These are phyloP conservation scores for Solenodon paradoxus DNA, from an alignment of 2,113 vertebrate species.

Conservation along the genomic window DNA sequence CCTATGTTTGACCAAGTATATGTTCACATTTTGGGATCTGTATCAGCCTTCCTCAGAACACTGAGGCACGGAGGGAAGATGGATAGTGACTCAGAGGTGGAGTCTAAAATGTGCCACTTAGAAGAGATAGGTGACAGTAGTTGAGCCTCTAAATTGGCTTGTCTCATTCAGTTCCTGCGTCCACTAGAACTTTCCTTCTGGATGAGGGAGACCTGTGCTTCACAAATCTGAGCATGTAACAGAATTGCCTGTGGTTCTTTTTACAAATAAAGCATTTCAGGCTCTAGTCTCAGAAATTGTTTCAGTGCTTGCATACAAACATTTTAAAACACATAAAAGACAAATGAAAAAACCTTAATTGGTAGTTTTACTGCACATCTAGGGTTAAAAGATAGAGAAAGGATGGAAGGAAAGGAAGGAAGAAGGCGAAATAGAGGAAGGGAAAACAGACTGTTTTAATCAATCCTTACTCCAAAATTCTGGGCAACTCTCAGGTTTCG, in stretches of 20 bases:
- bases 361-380: neutral
- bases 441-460: neutral
- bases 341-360: neutral
- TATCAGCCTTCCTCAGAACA: neutral
- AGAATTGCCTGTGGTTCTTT: neutral
- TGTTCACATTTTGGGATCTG: neutral
- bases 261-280: slow-evolving; percentile 13
- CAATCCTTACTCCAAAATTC: neutral
- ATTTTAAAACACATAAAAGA: neutral
- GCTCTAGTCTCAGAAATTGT: neutral
- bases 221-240: neutral
- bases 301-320: neutral
- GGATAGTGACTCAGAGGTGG: neutral
- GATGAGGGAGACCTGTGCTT: neutral
- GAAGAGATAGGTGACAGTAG: neutral
- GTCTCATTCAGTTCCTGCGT: neutral
- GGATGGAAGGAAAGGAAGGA: neutral
- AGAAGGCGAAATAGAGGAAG: neutral
- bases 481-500: neutral
- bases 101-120: neutral
- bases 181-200: neutral
- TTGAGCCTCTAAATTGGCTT: neutral
- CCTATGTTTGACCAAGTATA: neutral
- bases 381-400: neutral
- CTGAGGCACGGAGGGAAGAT: neutral